Evolutionary conservation across 2,113 vertebrate species (phyloP).

Genomic region (Elephas maximus): DNA sequence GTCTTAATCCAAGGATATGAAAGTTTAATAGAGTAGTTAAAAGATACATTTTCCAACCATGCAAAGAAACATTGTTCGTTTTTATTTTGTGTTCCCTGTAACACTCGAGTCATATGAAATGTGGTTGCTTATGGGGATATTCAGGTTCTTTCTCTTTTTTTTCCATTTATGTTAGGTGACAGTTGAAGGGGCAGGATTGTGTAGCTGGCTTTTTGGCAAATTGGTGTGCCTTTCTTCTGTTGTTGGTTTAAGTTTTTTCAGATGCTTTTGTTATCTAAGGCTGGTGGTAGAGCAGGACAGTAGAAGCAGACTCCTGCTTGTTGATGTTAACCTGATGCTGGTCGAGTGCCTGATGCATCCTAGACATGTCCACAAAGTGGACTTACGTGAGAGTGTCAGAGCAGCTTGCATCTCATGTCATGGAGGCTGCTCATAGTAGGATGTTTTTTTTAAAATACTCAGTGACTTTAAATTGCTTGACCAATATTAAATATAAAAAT

Average conservation of each 20-base stretch:
- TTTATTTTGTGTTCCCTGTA: neutral
- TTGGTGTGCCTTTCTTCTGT: neutral
- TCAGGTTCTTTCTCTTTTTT: fast-evolving
- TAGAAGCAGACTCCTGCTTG: neutral
- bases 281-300: fast-evolving
- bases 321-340: no score
- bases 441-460: neutral
- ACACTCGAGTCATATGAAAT: fast-evolving
- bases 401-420: neutral
- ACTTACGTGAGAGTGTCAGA: no score
- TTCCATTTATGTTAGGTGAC: neutral
- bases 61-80: neutral
- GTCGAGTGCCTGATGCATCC: no score
- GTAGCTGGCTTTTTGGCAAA: neutral
- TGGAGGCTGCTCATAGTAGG: neutral
- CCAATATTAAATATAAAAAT: neutral
- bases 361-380: fast-evolving
- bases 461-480: neutral
- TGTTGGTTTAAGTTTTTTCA: neutral
- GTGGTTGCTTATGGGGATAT: fast-evolving
- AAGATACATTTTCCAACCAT: neutral
- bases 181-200: neutral
- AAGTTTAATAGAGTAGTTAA: neutral
- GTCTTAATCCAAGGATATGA: neutral
- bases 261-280: neutral